phyloP scores from a whole-genome alignment of 37 sponge, comb jelly and placozoan genomes.

The Petrosia ficiformis region DNA sequence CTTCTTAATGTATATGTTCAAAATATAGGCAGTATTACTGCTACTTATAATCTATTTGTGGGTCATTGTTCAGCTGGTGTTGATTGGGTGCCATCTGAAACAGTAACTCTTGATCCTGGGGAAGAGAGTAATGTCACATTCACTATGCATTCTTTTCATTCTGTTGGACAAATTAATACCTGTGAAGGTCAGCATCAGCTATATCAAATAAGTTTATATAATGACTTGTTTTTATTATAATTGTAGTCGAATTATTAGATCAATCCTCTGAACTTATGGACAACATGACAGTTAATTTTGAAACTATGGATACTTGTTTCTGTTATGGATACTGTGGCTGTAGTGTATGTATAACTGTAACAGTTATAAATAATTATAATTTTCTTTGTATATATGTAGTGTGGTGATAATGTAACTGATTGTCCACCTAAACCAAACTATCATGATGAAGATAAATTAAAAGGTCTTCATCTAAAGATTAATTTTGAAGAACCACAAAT shows the following conservation, averaged over 20 bases:
- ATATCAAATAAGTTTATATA: background rate
- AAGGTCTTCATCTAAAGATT: background rate
- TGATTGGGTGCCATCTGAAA: slow-evolving; percentile 51
- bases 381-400: slow-evolving; percentile 35
- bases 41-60: slow-evolving; percentile 70
- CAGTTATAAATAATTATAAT: too few species aligned
- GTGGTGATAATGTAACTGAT: slow-evolving; percentile 50
- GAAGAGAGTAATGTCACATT: slow-evolving; percentile 48
- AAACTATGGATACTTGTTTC: slow-evolving; percentile 80
- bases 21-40: slow-evolving; percentile 64
- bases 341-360: slow-evolving; percentile 58
- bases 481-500: background rate
- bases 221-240: background rate
- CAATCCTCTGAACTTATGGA: slow-evolving; percentile 39
- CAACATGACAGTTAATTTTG: slow-evolving; percentile 74
- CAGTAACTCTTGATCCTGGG: slow-evolving; percentile 48
- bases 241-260: slow-evolving; percentile 63
- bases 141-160: slow-evolving; percentile 61
- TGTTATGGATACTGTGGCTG: slow-evolving; percentile 86
- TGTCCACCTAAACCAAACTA: slow-evolving; percentile 60
- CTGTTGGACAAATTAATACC: slow-evolving; percentile 58
- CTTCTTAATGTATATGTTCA: slow-evolving; percentile 46
- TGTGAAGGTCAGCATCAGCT: slow-evolving; percentile 36
- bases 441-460: background rate
- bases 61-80: slow-evolving; percentile 82